Evolutionary conservation across 2,113 vertebrate species (phyloP).

Genomic region (Chrysemys picta): DNA sequence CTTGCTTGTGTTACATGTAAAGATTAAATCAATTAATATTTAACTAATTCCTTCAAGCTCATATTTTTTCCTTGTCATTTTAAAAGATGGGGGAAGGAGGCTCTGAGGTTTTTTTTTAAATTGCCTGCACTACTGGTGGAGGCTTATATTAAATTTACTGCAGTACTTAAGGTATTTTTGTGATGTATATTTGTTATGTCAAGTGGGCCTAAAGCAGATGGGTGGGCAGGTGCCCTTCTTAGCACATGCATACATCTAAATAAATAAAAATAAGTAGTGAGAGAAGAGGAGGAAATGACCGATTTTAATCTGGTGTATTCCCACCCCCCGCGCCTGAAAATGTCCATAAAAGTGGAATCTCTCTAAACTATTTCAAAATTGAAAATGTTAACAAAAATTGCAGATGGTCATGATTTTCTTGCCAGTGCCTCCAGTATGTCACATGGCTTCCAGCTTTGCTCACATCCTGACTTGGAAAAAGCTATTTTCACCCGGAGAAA

Average conservation of each 20-base stretch:
- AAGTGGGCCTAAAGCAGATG: background rate
- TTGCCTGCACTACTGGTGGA: background rate
- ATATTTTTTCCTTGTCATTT: background rate
- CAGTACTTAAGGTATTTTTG: background rate
- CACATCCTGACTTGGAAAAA: background rate
- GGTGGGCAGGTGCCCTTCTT: background rate
- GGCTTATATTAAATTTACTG: background rate
- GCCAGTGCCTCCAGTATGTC: background rate
- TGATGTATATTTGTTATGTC: background rate
- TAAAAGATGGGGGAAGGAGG: background rate
- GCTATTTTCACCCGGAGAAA: background rate
- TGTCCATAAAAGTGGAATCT: background rate
- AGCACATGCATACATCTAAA: background rate
- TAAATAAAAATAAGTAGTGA: background rate
- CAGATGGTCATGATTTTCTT: background rate
- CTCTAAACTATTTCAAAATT: background rate
- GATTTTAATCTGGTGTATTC: background rate
- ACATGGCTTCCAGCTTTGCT: background rate
- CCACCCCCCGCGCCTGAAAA: background rate
- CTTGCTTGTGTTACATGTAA: accelerated
- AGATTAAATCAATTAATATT: background rate
- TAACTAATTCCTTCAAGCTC: background rate
- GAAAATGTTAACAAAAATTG: background rate
- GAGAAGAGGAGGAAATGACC: background rate
- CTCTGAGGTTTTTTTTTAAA: background rate